Conservation (phyloP, 2,797 vertebrate genomes). For the Rhinogobio ventralis region DNA sequence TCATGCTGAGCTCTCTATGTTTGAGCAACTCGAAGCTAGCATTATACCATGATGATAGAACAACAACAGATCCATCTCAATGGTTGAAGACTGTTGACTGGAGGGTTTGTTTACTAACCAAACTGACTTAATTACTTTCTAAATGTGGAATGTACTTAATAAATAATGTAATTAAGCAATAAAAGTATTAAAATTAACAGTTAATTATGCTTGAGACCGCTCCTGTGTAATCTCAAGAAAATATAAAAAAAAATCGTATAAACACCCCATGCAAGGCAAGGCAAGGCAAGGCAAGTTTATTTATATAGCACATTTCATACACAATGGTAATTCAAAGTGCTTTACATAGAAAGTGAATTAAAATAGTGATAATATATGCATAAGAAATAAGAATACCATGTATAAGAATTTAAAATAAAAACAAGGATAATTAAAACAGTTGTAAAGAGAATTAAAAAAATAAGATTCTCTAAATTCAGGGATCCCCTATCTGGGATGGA, state of each 20-base stretch:
- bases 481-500: too few relatives aligned
- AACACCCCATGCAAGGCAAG: too few relatives aligned
- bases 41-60: constrained; percentile 4
- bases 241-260: neutral
- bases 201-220: neutral
- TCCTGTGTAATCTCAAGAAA: neutral
- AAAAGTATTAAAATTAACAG: neutral
- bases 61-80: constrained; percentile 21
- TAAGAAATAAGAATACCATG: too few relatives aligned
- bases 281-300: too few relatives aligned
- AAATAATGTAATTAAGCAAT: neutral
- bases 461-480: too few relatives aligned
- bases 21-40: constrained; percentile 16
- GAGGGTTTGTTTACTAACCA: constrained; percentile 11
- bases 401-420: too few relatives aligned
- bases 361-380: too few relatives aligned
- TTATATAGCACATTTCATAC: too few relatives aligned
- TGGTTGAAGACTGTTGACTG: constrained; percentile 22
- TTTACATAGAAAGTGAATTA: too few relatives aligned
- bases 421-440: too few relatives aligned
- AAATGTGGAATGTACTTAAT: neutral
- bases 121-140: constrained; percentile 27
- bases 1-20: constrained; percentile 7
- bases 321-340: too few relatives aligned
- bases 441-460: too few relatives aligned